Base-by-base conservation (phyloP, 2,888 invertebrate species). In the Philereme vetulata region DNA sequence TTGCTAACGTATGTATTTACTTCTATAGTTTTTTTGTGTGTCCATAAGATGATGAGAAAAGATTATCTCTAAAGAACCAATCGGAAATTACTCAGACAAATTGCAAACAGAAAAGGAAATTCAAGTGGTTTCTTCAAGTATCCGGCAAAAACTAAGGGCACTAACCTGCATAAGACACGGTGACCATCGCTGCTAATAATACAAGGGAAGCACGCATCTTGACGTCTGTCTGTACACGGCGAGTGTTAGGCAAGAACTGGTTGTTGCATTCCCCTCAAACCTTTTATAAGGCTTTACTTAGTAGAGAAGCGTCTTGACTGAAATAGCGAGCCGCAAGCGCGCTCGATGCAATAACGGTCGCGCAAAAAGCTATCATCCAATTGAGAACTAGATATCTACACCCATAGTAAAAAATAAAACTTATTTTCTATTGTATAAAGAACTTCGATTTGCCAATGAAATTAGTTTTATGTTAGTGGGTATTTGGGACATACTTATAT, bases 81-180 rank as follows among this genome's bases (percentile, higher is more conserved):
- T 81, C 67, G 74, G 67, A 80, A 76, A 81, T 82, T 70, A 70
- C 69, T 72, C 67, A 73, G 68, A 71, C 66, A 65, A 71, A 76
- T 76, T 76, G 70, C 72, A 69, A 72, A 62, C 62, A 63, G 64
- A 66, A 76, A 81, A 77, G 73, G 70, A 72, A 78, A 78, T 80
- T 74, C 67, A 68, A 77, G 72, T 72, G 66, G 67, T 67, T 65
- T 60, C 65, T 62, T 71, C 10, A 36, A 60, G 50, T 33, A 43
- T 71, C 70, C 75, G 72, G 80, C 79, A 88, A 89, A 88, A 88
- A 88, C 77, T 64, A 71, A 76, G 89, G 87, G 84, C 90, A 92
- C 92, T 91, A 88, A 92, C 92, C 92, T 91, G 90, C 90, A 60
- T 85, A 75, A 60, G 84, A 86, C 72, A 86, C 82, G 71, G 87